Percentiles rank a stretch among this genome's conserved stretches.
Evolutionary conservation across 2,797 vertebrate species (phyloP).

Genomic region (Mormyrops boulengeri): DNA sequence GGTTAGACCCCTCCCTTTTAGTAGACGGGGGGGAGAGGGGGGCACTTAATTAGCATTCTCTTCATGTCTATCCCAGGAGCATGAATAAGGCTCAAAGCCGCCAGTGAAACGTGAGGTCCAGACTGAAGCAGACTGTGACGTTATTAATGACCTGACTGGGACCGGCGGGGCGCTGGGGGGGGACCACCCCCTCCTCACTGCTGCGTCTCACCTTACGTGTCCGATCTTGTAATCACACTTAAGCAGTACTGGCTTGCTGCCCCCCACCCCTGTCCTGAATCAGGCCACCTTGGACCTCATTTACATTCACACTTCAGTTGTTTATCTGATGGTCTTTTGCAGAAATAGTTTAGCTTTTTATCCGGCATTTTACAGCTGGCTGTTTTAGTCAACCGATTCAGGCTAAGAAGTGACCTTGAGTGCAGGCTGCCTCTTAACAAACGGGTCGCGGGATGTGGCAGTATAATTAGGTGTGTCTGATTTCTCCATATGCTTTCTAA

Average conservation of each 20-base stretch:
- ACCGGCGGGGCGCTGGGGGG: neutral
- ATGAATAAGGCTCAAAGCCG: neutral
- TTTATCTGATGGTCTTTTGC: neutral
- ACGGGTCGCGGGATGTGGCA: neutral
- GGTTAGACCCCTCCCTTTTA: constrained; percentile 18
- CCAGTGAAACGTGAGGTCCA: neutral
- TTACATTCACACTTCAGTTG: neutral
- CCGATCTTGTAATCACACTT: neutral
- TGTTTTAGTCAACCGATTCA: neutral
- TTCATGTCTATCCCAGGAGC: neutral
- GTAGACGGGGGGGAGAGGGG: neutral
- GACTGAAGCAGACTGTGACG: neutral
- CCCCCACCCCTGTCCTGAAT: neutral
- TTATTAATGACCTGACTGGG: neutral
- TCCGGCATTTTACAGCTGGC: neutral
- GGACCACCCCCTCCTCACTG: neutral
- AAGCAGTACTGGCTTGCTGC: neutral
- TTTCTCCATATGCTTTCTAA: neutral
- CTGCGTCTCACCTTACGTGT: neutral
- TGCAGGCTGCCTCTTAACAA: neutral
- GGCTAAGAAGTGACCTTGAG: neutral
- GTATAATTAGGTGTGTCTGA: constrained; percentile 2
- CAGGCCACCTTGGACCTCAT: neutral
- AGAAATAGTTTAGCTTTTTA: neutral
- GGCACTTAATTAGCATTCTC: constrained; percentile 13